Percentiles rank a stretch among this genome's conserved stretches.
Evolutionary conservation across 92 coral and sea anemone species (phyloP).

Genomic region (Plumapathes pennacea): DNA sequence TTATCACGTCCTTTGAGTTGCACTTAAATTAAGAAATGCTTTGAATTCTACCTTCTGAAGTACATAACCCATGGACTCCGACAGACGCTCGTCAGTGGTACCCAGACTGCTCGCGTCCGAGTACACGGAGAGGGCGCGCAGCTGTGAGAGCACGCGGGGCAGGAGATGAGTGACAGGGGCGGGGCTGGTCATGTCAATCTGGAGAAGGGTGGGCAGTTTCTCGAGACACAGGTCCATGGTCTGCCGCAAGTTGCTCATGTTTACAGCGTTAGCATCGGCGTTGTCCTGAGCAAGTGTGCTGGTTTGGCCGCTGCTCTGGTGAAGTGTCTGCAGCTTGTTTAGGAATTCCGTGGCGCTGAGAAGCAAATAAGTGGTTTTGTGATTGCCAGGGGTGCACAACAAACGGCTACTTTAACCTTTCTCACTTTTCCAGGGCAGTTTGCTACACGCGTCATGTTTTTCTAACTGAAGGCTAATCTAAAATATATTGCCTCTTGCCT

Average conservation of each 20-base stretch:
- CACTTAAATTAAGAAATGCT: not conserved
- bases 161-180: conserved; percentile 52
- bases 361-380: too few species aligned
- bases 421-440: too few species aligned
- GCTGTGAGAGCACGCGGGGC: conserved; percentile 91
- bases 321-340: conserved; percentile 60
- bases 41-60: conserved; percentile 64
- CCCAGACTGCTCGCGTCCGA: conserved; percentile 72
- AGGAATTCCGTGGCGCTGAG: conserved; percentile 74
- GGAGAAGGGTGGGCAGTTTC: conserved; percentile 84
- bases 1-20: too few species aligned
- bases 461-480: too few species aligned
- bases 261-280: conserved; percentile 2
- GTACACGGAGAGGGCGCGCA: conserved; percentile 86
- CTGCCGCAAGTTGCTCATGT: conserved; percentile 73
- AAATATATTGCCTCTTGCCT: too few species aligned
- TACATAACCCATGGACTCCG: conserved; percentile 86
- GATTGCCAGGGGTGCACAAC: not conserved
- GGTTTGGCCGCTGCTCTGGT: conserved; percentile 33
- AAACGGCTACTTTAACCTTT: too few species aligned
- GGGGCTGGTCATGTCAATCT: conserved; percentile 53
- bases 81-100: conserved; percentile 50
- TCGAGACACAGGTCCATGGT: conserved; percentile 88
- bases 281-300: conserved; percentile 16
- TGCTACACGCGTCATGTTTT: too few species aligned